Percentiles rank a stretch among this genome's conserved stretches.
Evolutionary conservation across 2,888 invertebrate species (phyloP).

Genomic region (Diarsia dahlii): DNA sequence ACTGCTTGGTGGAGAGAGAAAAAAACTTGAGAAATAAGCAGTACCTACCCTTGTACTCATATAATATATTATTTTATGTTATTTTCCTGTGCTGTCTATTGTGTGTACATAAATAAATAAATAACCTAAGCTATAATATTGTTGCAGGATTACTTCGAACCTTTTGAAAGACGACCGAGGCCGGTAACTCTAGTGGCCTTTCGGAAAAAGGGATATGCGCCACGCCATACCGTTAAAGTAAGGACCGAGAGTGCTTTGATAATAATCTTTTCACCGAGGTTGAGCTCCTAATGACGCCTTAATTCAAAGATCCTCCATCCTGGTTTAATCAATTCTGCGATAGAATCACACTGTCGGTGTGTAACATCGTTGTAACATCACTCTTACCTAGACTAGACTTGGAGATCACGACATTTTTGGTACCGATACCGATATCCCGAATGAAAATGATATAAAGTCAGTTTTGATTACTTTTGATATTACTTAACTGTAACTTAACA

Average conservation of each 20-base stretch:
- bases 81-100: no score
- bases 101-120: background rate
- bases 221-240: conserved; percentile 69
- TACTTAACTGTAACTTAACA: background rate
- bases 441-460: background rate
- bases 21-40: no score
- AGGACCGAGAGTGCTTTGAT: background rate
- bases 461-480: background rate
- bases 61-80: no score
- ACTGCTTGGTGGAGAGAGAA: background rate
- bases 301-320: background rate
- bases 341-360: no score
- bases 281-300: background rate
- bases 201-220: conserved; percentile 75
- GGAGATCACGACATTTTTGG: background rate
- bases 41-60: no score
- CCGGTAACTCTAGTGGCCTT: conserved; percentile 80
- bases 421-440: background rate
- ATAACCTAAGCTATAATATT: background rate
- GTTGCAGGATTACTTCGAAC: conserved; percentile 79
- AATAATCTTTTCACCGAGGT: background rate
- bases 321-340: background rate
- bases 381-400: background rate
- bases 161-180: conserved; percentile 80
- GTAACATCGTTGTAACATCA: background rate